Evolutionary conservation across 2,113 vertebrate genomes (phyloP).

Genomic region (Clinocottus analis): DNA sequence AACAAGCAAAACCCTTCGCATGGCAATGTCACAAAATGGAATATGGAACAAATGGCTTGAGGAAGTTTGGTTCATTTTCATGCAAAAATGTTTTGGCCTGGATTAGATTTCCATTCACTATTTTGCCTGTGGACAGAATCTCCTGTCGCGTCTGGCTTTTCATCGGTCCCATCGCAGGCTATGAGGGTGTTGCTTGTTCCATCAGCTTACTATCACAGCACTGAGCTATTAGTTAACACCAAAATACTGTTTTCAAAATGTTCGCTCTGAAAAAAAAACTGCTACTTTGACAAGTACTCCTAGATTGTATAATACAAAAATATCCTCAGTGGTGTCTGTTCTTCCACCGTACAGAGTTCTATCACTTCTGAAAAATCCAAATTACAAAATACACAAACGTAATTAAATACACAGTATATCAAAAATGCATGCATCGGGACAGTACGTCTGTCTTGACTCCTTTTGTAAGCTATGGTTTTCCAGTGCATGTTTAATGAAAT

Average conservation of each 20-base stretch:
- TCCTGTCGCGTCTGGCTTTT: constrained; percentile 1
- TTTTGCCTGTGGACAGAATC: background rate
- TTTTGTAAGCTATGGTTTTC: constrained; percentile 64
- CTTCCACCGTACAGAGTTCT: constrained; percentile 39
- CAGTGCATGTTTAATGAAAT: constrained; percentile 62
- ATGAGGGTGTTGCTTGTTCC: constrained; percentile 40
- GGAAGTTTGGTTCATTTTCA: background rate
- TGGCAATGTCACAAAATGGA: background rate
- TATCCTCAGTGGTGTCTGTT: constrained; percentile 42
- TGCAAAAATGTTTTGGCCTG: background rate
- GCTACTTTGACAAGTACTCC: constrained; percentile 9
- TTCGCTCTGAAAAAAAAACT: constrained; percentile 32
- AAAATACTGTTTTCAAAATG: constrained; percentile 44
- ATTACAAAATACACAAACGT: constrained; percentile 69
- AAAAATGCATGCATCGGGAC: constrained; percentile 57
- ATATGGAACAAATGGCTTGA: constrained; percentile 14
- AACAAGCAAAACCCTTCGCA: constrained; percentile 39
- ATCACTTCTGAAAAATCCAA: constrained; percentile 66
- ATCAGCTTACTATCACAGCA: constrained; percentile 17
- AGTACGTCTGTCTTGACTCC: constrained; percentile 48
- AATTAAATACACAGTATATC: constrained; percentile 67
- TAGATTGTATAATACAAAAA: constrained; percentile 66
- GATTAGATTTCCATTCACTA: background rate
- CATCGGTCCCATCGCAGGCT: constrained; percentile 1
- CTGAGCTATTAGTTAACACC: constrained; percentile 10